Percentiles rank a stretch among this genome's conserved stretches.
phyloP scores from a whole-genome alignment of 2,797 vertebrate genomes.

The Ctenochaetus hawaiiensis region DNA sequence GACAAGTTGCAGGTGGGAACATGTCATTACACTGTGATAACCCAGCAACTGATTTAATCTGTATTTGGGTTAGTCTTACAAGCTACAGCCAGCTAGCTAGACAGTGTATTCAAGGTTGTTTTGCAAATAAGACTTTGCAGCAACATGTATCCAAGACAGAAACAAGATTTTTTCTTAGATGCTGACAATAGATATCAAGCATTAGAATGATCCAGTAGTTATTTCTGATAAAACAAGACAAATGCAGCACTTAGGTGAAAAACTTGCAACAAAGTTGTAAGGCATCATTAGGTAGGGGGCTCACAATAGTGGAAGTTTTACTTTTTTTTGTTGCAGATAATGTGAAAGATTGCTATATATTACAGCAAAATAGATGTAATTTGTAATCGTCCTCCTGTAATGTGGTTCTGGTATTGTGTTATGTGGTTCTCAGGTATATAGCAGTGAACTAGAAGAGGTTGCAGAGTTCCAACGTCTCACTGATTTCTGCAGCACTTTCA shows the following conservation, averaged over 20 bases:
- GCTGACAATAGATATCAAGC: neutral
- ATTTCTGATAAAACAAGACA: neutral
- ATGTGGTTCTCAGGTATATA: conserved; percentile 85
- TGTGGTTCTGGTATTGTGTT: conserved; percentile 28
- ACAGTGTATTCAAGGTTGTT: neutral
- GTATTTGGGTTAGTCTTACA: neutral
- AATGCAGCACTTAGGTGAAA: neutral
- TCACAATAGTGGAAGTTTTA: neutral
- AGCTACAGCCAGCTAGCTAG: neutral
- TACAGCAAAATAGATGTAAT: neutral
- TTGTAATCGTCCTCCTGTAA: neutral
- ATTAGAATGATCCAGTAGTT: neutral
- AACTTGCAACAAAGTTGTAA: neutral
- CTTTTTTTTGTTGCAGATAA: neutral
- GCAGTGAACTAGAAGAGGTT: conserved; percentile 90
- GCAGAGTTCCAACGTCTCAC: conserved; percentile 89
- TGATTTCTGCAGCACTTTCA: conserved; percentile 97
- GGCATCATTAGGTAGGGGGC: neutral
- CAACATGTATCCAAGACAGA: neutral
- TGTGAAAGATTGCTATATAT: neutral
- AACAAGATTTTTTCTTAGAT: neutral
- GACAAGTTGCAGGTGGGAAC: conserved; percentile 91
- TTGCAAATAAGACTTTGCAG: neutral
- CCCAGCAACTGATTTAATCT: conserved; percentile 5
- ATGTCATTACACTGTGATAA: neutral